Base-by-base conservation (phyloP, 2,888 invertebrate genomes). In the Ectropis crepuscularia region DNA sequence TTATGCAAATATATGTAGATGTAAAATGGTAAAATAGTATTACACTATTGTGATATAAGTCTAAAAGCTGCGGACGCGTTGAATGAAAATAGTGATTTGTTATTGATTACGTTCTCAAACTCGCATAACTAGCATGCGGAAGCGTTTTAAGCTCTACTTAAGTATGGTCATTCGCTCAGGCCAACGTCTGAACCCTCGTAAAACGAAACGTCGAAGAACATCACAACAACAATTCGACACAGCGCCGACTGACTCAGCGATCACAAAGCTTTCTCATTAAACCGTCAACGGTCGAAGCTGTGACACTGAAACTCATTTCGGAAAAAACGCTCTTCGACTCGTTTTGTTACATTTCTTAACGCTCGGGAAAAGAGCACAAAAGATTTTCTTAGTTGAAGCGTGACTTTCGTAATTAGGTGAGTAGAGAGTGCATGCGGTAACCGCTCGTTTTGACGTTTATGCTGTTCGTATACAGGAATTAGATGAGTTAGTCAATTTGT, bases 231-330 rank as follows among this genome's bases (percentile, higher is more conserved):
- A 79, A 92, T 92, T 91, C 88, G 92, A 88, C 88, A 92, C 91
- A 89, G 88, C 80, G 80, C 82, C 87, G 88, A 81, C 82, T 82
- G 86, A 81, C 79, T 81, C 81, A 82, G 80, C 85, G 86, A 81
- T 83, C 89, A 91, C 92, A 92, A 92, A 88, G 88, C 87, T 83
- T 89, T 91, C 91, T 90, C 92, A 91, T 92, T 91, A 91, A 88
- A 87, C 85, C 90, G 88, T 90, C 90, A 87, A 83, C 85, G 85
- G 79, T 79, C 83, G 80, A 78, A 86, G 83, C 86, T 88, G 87
- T 89, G 90, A 89, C 90, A 90, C 88, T 88, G 86, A 91, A 88
- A 90, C 83, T 89, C 85, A 89, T 89, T 89, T 88, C 83, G 74
- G 82, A 79, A 77, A 88, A 89, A 88, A 86, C 87, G 83, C 76